These are phyloP conservation scores for Caenorhabditis macrosperma DNA, from an alignment of 2,888 invertebrate genomes.

Conservation along the genomic window DNA sequence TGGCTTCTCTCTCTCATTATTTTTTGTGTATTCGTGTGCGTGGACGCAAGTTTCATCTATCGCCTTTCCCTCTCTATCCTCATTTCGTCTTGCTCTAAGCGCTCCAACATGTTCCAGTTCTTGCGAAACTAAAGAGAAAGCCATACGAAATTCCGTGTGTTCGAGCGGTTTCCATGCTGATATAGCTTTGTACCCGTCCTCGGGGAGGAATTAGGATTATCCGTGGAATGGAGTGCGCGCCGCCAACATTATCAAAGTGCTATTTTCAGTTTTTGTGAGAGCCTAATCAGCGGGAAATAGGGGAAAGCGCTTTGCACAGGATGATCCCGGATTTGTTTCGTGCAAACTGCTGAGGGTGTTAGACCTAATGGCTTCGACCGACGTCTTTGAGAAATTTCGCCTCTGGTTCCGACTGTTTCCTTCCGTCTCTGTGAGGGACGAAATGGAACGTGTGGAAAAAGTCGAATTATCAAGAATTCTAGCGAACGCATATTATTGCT, in stretches of 20 bases:
- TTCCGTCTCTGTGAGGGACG: too few species aligned
- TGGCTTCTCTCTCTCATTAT: conserved; percentile 46
- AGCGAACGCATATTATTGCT: too few species aligned
- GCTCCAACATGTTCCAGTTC: not conserved
- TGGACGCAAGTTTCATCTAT: conserved; percentile 30
- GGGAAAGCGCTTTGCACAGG: conserved; percentile 20
- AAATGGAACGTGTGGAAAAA: too few species aligned
- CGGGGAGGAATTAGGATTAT: conserved; percentile 12
- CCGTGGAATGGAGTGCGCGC: conserved; percentile 16
- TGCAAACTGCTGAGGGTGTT: conserved; percentile 17
- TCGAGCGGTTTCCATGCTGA: too few species aligned
- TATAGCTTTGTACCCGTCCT: not conserved
- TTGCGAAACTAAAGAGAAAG: too few species aligned
- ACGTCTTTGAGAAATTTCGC: not conserved
- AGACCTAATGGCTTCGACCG: not conserved
- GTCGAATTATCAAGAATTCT: too few species aligned
- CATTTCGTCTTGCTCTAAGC: not conserved
- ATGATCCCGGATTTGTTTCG: conserved; percentile 47
- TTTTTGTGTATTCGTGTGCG: conserved; percentile 33
- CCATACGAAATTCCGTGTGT: not conserved
- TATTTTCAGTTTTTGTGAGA: conserved; percentile 14
- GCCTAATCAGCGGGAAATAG: conserved; percentile 7
- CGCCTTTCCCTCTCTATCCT: not conserved
- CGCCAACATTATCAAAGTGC: conserved; percentile 23
- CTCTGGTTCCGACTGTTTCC: not conserved